Evolutionary conservation across 1,140 invertebrate species (phyloP).

Genomic region (Euwallacea fornicatus): DNA sequence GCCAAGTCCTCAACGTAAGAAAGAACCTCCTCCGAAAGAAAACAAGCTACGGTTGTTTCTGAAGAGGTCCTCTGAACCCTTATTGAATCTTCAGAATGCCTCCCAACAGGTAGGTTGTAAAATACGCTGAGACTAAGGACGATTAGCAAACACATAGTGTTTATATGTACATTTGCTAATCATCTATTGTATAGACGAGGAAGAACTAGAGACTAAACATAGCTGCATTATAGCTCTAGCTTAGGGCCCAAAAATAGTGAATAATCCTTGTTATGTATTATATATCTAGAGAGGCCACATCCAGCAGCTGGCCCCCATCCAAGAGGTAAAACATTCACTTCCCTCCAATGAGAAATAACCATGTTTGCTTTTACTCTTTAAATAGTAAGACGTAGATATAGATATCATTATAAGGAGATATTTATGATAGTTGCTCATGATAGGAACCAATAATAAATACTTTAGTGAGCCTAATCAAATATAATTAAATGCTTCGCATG

Average conservation of each 20-base stretch:
- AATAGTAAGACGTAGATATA: no score
- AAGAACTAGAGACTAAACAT: neutral
- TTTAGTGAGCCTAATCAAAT: no score
- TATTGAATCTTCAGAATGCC: conserved; percentile 85
- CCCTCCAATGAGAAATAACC: conserved; percentile 5
- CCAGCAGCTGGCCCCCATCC: conserved; percentile 87
- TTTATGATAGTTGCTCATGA: no score
- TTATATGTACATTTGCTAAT: neutral
- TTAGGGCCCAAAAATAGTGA: conserved; percentile 23
- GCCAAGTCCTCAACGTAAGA: conserved; percentile 84
- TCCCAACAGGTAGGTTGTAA: conserved; percentile 72
- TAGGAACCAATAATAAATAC: no score
- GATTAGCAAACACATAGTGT: neutral
- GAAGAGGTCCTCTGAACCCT: conserved; percentile 87
- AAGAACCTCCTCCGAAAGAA: conserved; percentile 78
- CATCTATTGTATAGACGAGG: neutral
- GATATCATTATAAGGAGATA: no score
- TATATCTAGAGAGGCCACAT: conserved; percentile 65
- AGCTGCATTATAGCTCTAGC: neutral
- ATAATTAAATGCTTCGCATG: no score
- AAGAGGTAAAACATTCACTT: conserved; percentile 71
- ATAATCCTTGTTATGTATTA: conserved; percentile 40
- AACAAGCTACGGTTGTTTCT: conserved; percentile 87
- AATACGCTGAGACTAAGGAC: neutral
- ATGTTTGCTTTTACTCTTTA: no score